A percentile compares a stretch with the other conserved stretches of the same genome.
phyloP scores from a whole-genome alignment of 2,888 invertebrate species.

The Diaphora mendica region DNA sequence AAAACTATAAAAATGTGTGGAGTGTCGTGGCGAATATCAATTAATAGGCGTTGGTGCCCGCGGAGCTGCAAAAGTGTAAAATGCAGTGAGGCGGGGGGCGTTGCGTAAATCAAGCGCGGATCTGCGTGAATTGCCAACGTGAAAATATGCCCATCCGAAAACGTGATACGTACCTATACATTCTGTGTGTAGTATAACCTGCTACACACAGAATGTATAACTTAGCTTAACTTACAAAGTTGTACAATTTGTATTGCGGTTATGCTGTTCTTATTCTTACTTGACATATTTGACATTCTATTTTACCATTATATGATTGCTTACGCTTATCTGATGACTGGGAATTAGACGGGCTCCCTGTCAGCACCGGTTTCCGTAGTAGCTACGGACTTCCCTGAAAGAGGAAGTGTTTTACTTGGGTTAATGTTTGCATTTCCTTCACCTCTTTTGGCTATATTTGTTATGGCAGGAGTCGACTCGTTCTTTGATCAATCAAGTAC shows the following conservation, averaged over 20 bases:
- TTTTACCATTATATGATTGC: no score
- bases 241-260: neutral
- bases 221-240: no score
- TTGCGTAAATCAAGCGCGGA: slow-evolving; percentile 80
- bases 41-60: slow-evolving; percentile 80
- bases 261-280: neutral
- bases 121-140: slow-evolving; percentile 75
- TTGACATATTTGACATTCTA: no score
- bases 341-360: no score
- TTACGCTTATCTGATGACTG: no score
- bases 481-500: neutral
- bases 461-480: neutral
- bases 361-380: no score
- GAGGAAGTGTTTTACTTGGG: neutral
- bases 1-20: slow-evolving; percentile 58
- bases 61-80: slow-evolving; percentile 84
- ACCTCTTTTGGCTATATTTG: neutral
- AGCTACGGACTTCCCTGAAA: no score
- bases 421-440: neutral
- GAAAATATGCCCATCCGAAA: slow-evolving; percentile 63
- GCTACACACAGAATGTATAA: no score
- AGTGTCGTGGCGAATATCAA: slow-evolving; percentile 79
- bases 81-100: slow-evolving; percentile 79
- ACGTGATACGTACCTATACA: slow-evolving; percentile 21
- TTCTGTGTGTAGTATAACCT: no score